A percentile compares a stretch with the other conserved stretches of the same genome.
phyloP scores from a whole-genome alignment of 30 jellyfish, hydroid and myxozoan species.

The Hydractinia symbiolongicarpus region DNA sequence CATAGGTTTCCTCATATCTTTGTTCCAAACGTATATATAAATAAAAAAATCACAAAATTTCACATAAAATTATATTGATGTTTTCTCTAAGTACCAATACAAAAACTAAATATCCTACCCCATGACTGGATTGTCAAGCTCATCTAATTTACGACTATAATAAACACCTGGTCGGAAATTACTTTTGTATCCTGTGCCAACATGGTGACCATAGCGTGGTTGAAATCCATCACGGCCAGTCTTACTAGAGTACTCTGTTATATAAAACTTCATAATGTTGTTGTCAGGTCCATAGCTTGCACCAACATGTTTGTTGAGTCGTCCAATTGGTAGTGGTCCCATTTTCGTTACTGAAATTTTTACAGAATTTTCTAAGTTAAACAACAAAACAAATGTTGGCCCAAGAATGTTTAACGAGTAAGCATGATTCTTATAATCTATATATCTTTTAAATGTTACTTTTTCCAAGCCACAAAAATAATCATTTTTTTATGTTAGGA shows the following conservation, averaged over 20 bases:
- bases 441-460: too few relatives aligned
- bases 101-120: constrained; percentile 34
- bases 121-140: constrained; percentile 59
- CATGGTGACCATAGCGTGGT: constrained; percentile 54
- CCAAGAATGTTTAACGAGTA: too few relatives aligned
- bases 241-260: constrained; percentile 59
- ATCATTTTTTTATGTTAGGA: too few relatives aligned
- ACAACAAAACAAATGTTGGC: too few relatives aligned
- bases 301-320: constrained; percentile 42
- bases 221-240: constrained; percentile 49
- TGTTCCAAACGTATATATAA: too few relatives aligned
- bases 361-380: neutral
- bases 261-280: constrained; percentile 44
- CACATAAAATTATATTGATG: too few relatives aligned
- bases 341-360: neutral
- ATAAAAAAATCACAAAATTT: neutral
- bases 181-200: constrained; percentile 71
- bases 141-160: constrained; percentile 58
- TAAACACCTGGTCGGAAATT: constrained; percentile 73
- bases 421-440: too few relatives aligned
- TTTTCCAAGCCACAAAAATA: too few relatives aligned
- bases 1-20: too few relatives aligned
- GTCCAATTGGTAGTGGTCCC: constrained; percentile 56
- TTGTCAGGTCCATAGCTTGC: constrained; percentile 65
- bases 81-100: neutral